Evolutionary conservation across 2,797 vertebrate genomes (phyloP).

Genomic region (Poeciliopsis turneri): DNA sequence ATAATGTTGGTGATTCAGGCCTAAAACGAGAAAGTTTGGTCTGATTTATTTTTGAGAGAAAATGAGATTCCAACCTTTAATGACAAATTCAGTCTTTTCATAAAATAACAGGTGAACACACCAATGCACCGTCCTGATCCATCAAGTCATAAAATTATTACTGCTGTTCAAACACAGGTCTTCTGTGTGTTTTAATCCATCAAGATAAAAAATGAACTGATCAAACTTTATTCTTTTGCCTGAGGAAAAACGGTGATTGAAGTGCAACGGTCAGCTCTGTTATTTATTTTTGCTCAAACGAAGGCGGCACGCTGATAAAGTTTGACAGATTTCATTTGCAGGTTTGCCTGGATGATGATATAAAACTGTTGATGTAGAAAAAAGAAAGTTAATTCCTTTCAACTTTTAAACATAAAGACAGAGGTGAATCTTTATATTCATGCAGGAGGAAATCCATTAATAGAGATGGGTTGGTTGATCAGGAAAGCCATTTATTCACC

Average conservation of each 20-base stretch:
- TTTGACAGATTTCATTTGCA: constrained; percentile 1
- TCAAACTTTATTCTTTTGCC: not conserved
- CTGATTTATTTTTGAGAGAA: not conserved
- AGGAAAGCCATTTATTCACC: not conserved
- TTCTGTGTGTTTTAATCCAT: not conserved
- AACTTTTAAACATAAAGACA: not conserved
- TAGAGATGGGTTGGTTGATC: constrained; percentile 5
- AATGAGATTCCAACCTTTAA: not conserved
- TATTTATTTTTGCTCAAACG: not conserved
- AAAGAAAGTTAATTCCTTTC: not conserved
- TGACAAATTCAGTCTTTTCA: not conserved
- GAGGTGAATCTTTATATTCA: not conserved
- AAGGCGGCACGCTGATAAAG: not conserved
- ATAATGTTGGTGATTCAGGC: not conserved
- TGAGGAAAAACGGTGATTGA: not conserved
- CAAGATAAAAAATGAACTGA: not conserved
- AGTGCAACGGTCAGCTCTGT: not conserved
- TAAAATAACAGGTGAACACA: not conserved
- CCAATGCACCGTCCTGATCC: not conserved
- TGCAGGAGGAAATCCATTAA: not conserved
- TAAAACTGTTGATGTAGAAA: not conserved
- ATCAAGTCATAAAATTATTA: not conserved
- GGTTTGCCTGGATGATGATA: not conserved
- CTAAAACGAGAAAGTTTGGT: not conserved
- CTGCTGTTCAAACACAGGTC: not conserved